Evolutionary conservation across 2,797 vertebrate genomes (phyloP).

Genomic region (Bucorvus abyssinicus): DNA sequence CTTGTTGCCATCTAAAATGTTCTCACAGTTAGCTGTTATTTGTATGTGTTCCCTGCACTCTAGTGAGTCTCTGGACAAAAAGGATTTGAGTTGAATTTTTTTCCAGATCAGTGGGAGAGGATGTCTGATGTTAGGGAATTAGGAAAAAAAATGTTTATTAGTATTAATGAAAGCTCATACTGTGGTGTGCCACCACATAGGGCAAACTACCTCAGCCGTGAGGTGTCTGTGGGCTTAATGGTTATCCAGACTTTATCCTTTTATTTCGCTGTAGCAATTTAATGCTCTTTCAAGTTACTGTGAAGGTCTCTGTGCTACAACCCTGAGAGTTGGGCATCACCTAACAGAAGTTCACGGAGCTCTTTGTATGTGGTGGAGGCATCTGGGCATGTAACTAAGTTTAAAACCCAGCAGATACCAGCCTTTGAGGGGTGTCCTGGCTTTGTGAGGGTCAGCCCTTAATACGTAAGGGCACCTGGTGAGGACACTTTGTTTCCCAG

Average conservation of each 20-base stretch:
- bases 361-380: rapidly evolving
- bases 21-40: background rate
- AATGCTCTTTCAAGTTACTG: background rate
- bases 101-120: background rate
- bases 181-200: background rate
- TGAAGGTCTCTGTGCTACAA: background rate
- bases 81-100: background rate
- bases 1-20: background rate
- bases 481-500: background rate
- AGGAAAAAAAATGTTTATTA: background rate
- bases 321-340: background rate
- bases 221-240: background rate
- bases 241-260: background rate
- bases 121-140: background rate
- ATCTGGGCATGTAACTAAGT: background rate
- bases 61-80: background rate
- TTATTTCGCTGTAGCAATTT: background rate
- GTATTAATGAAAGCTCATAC: background rate
- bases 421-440: background rate
- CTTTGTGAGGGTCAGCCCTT: background rate
- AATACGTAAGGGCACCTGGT: background rate
- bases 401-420: background rate
- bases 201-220: background rate
- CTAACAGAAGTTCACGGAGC: rapidly evolving
- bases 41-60: background rate